Evolutionary conservation across 2,888 invertebrate genomes (phyloP).

Genomic region (Odontothrips loti): DNA sequence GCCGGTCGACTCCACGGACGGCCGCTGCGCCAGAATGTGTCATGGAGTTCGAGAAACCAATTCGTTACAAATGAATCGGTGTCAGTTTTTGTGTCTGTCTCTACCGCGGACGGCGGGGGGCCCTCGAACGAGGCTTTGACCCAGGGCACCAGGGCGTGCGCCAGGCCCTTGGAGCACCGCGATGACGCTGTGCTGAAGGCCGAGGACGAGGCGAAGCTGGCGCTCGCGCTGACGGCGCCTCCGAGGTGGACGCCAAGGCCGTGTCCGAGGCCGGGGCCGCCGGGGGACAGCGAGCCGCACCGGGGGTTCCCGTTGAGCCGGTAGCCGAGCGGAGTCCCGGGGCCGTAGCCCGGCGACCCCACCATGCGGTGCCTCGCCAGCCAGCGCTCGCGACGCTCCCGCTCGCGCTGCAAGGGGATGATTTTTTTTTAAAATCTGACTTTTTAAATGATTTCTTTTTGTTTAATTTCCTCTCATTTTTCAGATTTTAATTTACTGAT

Average conservation of each 20-base stretch:
- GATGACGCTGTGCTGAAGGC: constrained; percentile 1
- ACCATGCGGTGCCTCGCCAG: not conserved
- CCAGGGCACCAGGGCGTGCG: constrained; percentile 13
- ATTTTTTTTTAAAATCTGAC: too few relatives aligned
- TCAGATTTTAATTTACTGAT: too few relatives aligned
- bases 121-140: not conserved
- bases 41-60: not conserved
- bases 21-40: not conserved
- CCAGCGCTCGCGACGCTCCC: constrained; percentile 3
- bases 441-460: too few relatives aligned
- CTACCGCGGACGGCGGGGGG: not conserved
- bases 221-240: not conserved
- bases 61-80: too few relatives aligned
- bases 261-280: not conserved
- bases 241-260: not conserved
- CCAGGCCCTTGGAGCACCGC: not conserved
- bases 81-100: not conserved
- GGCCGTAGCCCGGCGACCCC: not conserved
- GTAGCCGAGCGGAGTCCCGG: not conserved
- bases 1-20: not conserved
- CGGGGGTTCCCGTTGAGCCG: constrained; percentile 4
- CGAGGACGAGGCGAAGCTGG: not conserved
- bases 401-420: not conserved
- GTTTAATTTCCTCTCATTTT: too few relatives aligned
- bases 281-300: not conserved